Conservation (phyloP, 1,140 invertebrate genomes). For the Eriocheir sinensis region DNA sequence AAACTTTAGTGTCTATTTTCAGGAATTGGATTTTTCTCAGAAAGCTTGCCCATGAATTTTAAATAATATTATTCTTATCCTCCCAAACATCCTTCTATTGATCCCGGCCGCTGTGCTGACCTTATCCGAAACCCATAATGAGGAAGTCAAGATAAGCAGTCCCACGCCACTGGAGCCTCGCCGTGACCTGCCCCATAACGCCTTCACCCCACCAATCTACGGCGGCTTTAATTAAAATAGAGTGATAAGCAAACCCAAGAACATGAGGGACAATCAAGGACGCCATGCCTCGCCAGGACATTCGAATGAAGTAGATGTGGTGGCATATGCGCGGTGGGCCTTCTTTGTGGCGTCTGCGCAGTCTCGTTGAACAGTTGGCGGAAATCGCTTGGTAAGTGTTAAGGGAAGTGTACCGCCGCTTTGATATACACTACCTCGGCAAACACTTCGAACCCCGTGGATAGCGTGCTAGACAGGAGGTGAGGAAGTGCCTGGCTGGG, state of each 20-base stretch:
- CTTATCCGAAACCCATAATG: slow-evolving; percentile 51
- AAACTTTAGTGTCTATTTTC: slow-evolving; percentile 78
- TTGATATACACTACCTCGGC: too few species aligned
- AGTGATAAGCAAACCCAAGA: not conserved
- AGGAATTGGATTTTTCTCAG: slow-evolving; percentile 78
- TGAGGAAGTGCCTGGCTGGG: not conserved
- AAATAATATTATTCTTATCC: slow-evolving; percentile 77
- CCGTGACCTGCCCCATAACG: not conserved
- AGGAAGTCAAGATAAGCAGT: not conserved
- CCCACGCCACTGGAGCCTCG: not conserved
- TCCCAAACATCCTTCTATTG: slow-evolving; percentile 76
- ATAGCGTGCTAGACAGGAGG: not conserved
- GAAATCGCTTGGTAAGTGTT: slow-evolving; percentile 29
- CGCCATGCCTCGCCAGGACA: not conserved
- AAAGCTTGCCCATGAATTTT: slow-evolving; percentile 77
- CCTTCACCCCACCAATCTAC: not conserved
- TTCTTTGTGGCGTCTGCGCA: slow-evolving; percentile 49
- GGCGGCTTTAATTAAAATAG: not conserved
- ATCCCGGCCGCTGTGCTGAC: slow-evolving; percentile 67
- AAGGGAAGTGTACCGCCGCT: not conserved
- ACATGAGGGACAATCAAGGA: not conserved
- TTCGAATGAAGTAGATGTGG: slow-evolving; percentile 65
- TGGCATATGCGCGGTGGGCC: slow-evolving; percentile 61
- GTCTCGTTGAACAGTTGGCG: slow-evolving; percentile 43
- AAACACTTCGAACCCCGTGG: not conserved